phyloP scores from a whole-genome alignment of 2,113 vertebrate genomes.

The Smithornis capensis region DNA sequence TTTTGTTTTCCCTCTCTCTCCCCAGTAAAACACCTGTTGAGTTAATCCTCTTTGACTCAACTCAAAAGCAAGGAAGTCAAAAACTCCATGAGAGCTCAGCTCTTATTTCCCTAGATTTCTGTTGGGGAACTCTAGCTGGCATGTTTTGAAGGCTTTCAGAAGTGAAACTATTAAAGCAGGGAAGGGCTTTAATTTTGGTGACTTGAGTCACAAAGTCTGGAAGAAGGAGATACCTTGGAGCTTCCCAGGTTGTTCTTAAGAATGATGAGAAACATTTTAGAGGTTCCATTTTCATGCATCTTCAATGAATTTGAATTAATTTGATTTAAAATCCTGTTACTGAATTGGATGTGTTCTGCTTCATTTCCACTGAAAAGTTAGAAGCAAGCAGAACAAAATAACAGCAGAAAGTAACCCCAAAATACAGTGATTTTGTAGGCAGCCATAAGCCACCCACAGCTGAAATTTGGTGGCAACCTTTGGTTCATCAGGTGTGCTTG shows the following conservation, averaged over 20 bases:
- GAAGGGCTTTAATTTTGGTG: neutral
- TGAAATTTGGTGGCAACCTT: neutral
- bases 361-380: neutral
- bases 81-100: neutral
- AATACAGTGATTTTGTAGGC: neutral
- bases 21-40: slow-evolving; percentile 31
- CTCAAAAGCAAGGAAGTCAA: slow-evolving; percentile 21
- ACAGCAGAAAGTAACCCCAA: neutral
- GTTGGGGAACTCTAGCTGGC: neutral
- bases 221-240: neutral
- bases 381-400: neutral
- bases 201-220: neutral
- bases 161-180: neutral
- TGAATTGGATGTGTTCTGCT: neutral
- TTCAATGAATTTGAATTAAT: neutral
- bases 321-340: neutral
- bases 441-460: neutral
- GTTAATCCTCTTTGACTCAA: slow-evolving; percentile 28
- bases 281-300: neutral
- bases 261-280: neutral
- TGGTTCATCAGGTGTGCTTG: neutral
- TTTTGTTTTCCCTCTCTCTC: slow-evolving; percentile 14
- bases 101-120: neutral
- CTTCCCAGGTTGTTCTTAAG: neutral
- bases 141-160: neutral